Base-by-base conservation (phyloP, 2,888 invertebrate genomes). In the Trichogramma dendrolimi region DNA sequence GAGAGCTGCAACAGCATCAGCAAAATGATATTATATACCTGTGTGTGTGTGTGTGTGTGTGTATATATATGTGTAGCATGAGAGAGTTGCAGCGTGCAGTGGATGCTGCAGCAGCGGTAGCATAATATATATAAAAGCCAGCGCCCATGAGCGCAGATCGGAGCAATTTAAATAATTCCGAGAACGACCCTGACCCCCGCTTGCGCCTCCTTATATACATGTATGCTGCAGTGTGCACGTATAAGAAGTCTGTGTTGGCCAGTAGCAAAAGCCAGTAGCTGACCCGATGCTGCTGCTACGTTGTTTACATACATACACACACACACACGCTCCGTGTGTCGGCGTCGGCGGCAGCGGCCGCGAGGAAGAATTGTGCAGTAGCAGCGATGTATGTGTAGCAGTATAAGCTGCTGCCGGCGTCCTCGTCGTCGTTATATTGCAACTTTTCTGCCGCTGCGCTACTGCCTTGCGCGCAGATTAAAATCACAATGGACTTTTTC, bases 111-210 rank as follows among this genome's bases (percentile, higher is more conserved):
- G 46, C 51, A n/a, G 54, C n/a, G 55, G 44, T 55, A 52, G 47
- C 49, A 56, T 50, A 40, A 50, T 38, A 51, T 38, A 51, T 6
- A 10, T 10, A 46, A 11, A n/a, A 52, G 52, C 57, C 44, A 53
- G 38, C 27, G 50, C 65, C 67, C 64, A 64, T 62, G 63, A 27
- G 67, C 59, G 67, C 61, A 62, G 52, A 50, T 55, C 70, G 70
- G 69, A 66, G 69, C 70, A 72, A 72, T 72, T 71, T 71, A 73
- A 73, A 73, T 73, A 72, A 73, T 72, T 73, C 71, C 58, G 66
- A 59, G 65, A 70, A 70, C 68, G 71, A 73, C 72, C 72, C 73
- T 72, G 73, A 72, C 72, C 72, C 69, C 67, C 64, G 69, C 66
- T 69, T 27, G 27, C 27, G 27, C 27, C 27, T 27, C 27, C 27